Conservation (phyloP, 2,113 vertebrate genomes). For the Bombycilla garrulus region DNA sequence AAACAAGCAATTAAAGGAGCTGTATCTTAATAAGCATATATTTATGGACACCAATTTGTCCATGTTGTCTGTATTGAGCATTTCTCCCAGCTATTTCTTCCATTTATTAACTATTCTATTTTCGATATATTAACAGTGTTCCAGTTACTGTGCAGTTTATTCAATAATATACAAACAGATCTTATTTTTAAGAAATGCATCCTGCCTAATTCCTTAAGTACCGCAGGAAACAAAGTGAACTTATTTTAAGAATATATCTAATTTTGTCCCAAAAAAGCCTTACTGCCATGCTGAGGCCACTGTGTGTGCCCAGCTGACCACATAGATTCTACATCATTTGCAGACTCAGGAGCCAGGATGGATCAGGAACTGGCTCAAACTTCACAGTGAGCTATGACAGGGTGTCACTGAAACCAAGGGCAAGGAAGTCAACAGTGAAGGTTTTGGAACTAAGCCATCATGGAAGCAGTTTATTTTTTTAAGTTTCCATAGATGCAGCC, state of each 20-base stretch:
- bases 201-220: not conserved
- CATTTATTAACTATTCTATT: not conserved
- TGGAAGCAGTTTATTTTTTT: not conserved
- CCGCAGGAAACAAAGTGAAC: not conserved
- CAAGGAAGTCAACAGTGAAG: not conserved
- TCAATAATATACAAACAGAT: not conserved
- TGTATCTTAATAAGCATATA: not conserved
- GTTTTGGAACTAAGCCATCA: not conserved
- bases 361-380: not conserved
- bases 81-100: not conserved
- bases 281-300: not conserved
- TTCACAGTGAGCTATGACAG: not conserved
- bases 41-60: not conserved
- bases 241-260: not conserved
- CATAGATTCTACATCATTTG: rapidly evolving
- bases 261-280: not conserved
- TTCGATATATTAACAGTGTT: not conserved
- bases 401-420: not conserved
- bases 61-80: rapidly evolving
- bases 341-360: not conserved
- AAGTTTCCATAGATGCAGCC: not conserved
- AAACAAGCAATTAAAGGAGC: not conserved
- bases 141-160: not conserved
- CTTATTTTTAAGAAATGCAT: not conserved
- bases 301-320: not conserved